Evolutionary conservation across 2,797 vertebrate species (phyloP), one percentile per base, ranked within the genome.

Genomic region (Bryconaethiops microstoma): DNA sequence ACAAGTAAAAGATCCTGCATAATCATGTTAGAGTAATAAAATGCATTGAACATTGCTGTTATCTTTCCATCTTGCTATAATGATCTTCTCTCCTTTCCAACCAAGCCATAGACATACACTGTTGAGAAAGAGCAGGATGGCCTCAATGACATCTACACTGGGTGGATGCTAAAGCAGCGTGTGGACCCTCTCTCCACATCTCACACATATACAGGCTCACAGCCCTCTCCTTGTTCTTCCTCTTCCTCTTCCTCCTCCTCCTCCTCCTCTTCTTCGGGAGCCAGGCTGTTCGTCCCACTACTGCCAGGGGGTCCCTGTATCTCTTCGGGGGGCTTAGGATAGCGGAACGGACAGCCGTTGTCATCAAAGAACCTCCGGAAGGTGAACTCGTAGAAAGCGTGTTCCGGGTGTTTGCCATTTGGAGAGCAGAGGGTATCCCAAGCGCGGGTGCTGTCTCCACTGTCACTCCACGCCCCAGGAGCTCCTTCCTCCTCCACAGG

Each of bases 341-440:
- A 98, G 80, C 97, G 94, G 88, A 99, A 99, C 0, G 98, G 98
- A 89, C 98, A 97, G 65, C 98, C 97, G 0, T 99, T 96, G 92
- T 99, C 97, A 55, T 99, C 98, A 0, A 99, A 99, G 93, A 99
- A 99, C 83, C 98, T 92, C 77, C 98, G 96, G 94, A 99, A 99
- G 85, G 98, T 99, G 89, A 99, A 99, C 86, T 99, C 98, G 0
- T 99, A 99, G 88, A 99, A 99, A 6, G 98, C 98, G 7, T 99
- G 98, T 85, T 99, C 98, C 0, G 98, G 97, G 88, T 99, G 98
- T 84, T 97, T 98, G 87, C 92, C 95, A 2, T 93, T 93, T 0
- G 96, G 93, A 5, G 94, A 95, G 81, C 95, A 92, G 42, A 98
- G 93, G 0, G 92, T 88, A 85, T 99, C 98, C 94, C 97, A 93